Percentiles rank a stretch among this genome's conserved stretches.
Conservation (phyloP, 1,140 invertebrate genomes). For the Drosophila guanche region DNA sequence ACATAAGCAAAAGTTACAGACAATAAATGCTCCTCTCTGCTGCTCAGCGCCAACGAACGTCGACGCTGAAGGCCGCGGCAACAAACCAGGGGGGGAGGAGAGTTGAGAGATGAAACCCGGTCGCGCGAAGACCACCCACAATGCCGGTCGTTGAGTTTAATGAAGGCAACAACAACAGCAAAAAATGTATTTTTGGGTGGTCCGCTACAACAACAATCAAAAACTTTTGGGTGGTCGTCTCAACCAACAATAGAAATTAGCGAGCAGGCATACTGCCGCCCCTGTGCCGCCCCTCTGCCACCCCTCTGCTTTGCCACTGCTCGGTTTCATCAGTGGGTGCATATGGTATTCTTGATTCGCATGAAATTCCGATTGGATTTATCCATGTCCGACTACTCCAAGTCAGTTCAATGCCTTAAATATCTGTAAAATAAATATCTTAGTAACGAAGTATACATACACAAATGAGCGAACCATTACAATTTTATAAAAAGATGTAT, state of each 20-base stretch:
- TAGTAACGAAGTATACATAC: too few relatives aligned
- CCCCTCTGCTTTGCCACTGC: too few relatives aligned
- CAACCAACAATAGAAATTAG: constrained; percentile 50
- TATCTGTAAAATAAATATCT: too few relatives aligned
- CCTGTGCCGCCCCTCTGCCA: too few relatives aligned
- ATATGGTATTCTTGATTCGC: too few relatives aligned
- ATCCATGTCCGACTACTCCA: too few relatives aligned
- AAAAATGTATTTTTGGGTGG: constrained; percentile 71
- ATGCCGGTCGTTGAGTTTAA: constrained; percentile 72
- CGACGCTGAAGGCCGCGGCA: constrained; percentile 63
- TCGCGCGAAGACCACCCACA: constrained; percentile 64
- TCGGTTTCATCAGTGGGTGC: too few relatives aligned
- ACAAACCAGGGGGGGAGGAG: constrained; percentile 11
- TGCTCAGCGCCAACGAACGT: constrained; percentile 23
- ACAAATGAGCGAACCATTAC: too few relatives aligned
- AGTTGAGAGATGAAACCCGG: constrained; percentile 7
- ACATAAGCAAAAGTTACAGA: constrained; percentile 29
- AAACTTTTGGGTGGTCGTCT: constrained; percentile 56
- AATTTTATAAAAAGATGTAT: too few relatives aligned
- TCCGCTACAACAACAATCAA: constrained; percentile 38
- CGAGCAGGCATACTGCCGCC: not conserved
- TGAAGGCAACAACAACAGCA: constrained; percentile 60
- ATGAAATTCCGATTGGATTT: too few relatives aligned
- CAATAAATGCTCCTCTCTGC: constrained; percentile 55
- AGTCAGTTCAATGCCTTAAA: too few relatives aligned